Conservation (phyloP, 2,888 invertebrate genomes). For the Lasioglossum malachurum region DNA sequence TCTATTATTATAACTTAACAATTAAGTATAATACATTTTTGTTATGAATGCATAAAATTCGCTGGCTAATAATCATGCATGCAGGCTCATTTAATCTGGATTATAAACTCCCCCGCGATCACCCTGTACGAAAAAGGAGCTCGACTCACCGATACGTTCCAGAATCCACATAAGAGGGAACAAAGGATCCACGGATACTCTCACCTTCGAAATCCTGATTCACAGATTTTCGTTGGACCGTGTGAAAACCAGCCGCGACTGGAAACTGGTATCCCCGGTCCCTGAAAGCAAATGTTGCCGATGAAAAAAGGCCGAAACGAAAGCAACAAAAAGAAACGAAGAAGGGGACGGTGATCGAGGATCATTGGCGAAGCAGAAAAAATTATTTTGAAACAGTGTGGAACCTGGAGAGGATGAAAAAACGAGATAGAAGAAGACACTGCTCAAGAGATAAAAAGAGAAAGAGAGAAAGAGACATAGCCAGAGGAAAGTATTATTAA, state of each 20-base stretch:
- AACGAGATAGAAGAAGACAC: not conserved
- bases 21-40: no score
- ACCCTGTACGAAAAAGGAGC: not conserved
- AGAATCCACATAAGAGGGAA: not conserved
- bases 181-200: not conserved
- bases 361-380: not conserved
- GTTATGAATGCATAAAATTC: no score
- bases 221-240: conserved; percentile 17
- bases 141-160: not conserved
- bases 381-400: not conserved
- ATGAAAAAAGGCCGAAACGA: not conserved
- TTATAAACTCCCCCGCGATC: not conserved
- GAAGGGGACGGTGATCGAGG: not conserved
- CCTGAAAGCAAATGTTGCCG: not conserved
- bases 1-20: no score
- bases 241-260: conserved; percentile 37
- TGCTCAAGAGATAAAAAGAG: not conserved
- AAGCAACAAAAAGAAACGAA: not conserved
- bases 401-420: not conserved
- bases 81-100: not conserved
- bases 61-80: not conserved
- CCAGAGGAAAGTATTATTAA: not conserved
- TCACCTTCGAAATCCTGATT: conserved; percentile 4
- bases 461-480: not conserved
- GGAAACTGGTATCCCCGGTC: conserved; percentile 57